Conservation (phyloP, 2,888 invertebrate species). For the Calameuta pallipes region DNA sequence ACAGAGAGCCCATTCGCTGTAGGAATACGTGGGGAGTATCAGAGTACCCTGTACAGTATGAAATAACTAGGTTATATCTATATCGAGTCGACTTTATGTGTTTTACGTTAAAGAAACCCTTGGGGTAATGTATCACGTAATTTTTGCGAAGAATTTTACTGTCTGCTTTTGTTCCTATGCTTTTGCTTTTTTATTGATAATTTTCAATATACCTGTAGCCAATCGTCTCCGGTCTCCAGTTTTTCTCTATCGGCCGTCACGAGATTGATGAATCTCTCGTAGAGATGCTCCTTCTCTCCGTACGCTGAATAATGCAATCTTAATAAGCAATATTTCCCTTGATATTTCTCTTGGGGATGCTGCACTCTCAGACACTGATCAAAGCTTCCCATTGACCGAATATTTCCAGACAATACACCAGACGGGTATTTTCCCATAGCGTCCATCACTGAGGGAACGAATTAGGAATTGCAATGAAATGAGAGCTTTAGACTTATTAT, state of each 20-base stretch:
- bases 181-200: constrained; percentile 28
- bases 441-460: constrained; percentile 29
- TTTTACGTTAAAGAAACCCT: neutral
- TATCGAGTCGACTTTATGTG: neutral
- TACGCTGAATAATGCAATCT: constrained; percentile 15
- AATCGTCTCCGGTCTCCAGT: constrained; percentile 26
- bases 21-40: constrained; percentile 21
- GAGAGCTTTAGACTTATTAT: neutral
- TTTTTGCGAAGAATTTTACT: neutral
- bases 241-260: constrained; percentile 24
- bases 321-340: constrained; percentile 18
- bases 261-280: constrained; percentile 20
- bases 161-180: constrained; percentile 2
- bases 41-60: constrained; percentile 16
- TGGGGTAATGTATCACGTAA: neutral
- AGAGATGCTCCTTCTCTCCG: constrained; percentile 11
- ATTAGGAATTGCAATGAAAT: neutral
- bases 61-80: neutral
- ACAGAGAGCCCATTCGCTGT: constrained; percentile 22
- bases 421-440: constrained; percentile 28
- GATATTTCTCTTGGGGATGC: constrained; percentile 15
- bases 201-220: constrained; percentile 26
- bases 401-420: constrained; percentile 32
- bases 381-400: constrained; percentile 28
- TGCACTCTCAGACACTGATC: constrained; percentile 29